Base-by-base conservation (phyloP, 1,140 invertebrate species). In the Drosophila elegans region DNA sequence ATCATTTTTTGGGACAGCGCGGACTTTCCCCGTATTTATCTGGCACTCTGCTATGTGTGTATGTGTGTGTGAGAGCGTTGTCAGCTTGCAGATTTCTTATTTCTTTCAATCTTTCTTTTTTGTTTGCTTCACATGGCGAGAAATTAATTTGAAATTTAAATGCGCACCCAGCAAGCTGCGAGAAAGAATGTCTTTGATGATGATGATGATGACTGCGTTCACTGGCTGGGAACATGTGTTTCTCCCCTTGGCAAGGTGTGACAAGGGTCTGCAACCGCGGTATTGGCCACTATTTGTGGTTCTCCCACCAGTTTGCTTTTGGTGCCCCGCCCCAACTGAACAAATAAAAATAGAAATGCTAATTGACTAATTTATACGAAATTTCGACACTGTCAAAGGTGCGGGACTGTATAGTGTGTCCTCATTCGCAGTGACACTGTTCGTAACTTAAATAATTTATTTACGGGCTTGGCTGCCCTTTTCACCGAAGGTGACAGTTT, bases 81-180 rank as follows among this genome's bases (percentile, higher is more conserved):
- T 71, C 86, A 90, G 76, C 76, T 90, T 86, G 86, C 83, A 90
- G 79, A 86, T 91, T 88, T 85, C 60, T 56, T 76, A 60, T 69
- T 77, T 69, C 48, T 12, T 34, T 36, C 72, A 41, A 74, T 66
- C 27, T 46, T 51, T 66, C 21, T 52, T 41, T 49, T 73, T 69
- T 67, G 62, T 76, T 32, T 48, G 61, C 68, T 72, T 68, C 68
- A 73, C 80, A 77, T 89, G 80, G 66, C 72, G 79, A 76, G 77
- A 88, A 91, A 90, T 91, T 90, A 90, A 90, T 90, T 90, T 90
- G 88, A 90, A 90, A 90, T 91, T 90, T 90, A 90, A 90, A 90
- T 90, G 83, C 74, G 74, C 74, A 62, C 72, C 67, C 51, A 75
- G 71, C 79, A 74, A 82, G 76, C 64, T 82, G 66, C 29, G 45